These are phyloP conservation scores for Poeciliopsis infans DNA, from an alignment of 2,797 vertebrate species.

Conservation along the genomic window DNA sequence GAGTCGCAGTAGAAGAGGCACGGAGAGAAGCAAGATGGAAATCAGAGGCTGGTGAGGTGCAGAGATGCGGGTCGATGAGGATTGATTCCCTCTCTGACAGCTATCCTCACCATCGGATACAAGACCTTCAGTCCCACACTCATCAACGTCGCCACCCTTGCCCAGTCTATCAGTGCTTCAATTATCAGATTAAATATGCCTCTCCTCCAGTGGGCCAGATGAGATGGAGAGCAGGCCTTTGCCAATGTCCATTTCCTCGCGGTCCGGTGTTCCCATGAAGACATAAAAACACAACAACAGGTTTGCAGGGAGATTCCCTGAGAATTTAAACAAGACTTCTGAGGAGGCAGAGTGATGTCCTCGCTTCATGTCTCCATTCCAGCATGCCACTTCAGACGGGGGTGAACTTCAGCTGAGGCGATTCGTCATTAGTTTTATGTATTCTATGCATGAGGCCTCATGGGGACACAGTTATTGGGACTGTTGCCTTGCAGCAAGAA, in stretches of 20 bases:
- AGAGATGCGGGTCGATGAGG: slow-evolving; percentile 51
- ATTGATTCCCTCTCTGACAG: slow-evolving; percentile 56
- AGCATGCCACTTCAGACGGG: not conserved
- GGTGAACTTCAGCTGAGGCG: not conserved
- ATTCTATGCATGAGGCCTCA: not conserved
- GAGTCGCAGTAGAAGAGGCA: not conserved
- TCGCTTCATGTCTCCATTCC: not conserved
- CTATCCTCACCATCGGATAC: slow-evolving; percentile 36
- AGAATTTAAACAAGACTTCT: not conserved
- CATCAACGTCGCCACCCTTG: slow-evolving; percentile 65
- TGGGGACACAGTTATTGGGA: not conserved
- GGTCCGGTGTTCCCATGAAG: slow-evolving; percentile 17
- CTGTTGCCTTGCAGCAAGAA: not conserved
- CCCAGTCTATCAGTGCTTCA: slow-evolving; percentile 66
- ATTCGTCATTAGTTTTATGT: not conserved
- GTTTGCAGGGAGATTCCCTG: not conserved
- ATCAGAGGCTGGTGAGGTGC: slow-evolving; percentile 33
- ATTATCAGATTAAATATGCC: slow-evolving; percentile 68
- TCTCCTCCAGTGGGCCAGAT: slow-evolving; percentile 31
- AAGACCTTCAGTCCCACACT: slow-evolving; percentile 68
- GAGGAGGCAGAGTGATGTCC: not conserved
- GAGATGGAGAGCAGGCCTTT: slow-evolving; percentile 26
- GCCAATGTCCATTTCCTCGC: slow-evolving; percentile 29
- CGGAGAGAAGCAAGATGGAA: slow-evolving; percentile 12
- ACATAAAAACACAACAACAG: slow-evolving; percentile 8